Percentiles rank a stretch among this genome's conserved stretches.
These are phyloP conservation scores for Steinernema hermaphroditum DNA, from an alignment of 2,888 invertebrate species.

Conservation along the genomic window DNA sequence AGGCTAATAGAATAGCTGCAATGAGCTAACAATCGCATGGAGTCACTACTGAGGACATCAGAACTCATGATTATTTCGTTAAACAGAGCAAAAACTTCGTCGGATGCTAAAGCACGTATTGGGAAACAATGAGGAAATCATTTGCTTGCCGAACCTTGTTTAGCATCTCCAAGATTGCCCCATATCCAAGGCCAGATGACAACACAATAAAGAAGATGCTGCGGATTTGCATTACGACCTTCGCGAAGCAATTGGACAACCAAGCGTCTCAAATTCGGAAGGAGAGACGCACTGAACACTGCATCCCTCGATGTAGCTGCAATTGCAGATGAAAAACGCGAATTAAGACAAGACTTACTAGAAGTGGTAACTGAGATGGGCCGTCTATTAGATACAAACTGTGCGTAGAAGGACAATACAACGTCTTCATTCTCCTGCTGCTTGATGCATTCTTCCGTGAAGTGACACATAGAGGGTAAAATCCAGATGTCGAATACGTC, in stretches of 20 bases:
- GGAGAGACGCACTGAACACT: background rate
- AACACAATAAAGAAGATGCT: background rate
- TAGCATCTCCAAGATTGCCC: background rate
- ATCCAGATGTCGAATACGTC: slow-evolving; percentile 51
- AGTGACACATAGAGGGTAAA: background rate
- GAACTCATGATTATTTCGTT: too few species aligned
- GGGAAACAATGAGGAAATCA: too few species aligned
- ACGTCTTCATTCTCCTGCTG: background rate
- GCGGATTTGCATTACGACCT: background rate
- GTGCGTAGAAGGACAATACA: slow-evolving; percentile 17
- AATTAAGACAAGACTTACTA: slow-evolving; percentile 5
- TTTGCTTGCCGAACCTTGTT: too few species aligned
- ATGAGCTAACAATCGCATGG: too few species aligned
- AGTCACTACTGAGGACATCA: too few species aligned
- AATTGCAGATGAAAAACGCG: background rate
- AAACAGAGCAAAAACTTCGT: too few species aligned
- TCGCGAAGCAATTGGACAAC: background rate
- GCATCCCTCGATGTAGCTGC: background rate
- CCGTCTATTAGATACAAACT: background rate
- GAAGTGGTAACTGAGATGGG: background rate
- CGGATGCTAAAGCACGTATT: too few species aligned
- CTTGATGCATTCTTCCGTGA: slow-evolving; percentile 32
- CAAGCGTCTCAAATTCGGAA: background rate
- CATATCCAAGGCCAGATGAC: slow-evolving; percentile 35
- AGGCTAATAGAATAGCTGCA: too few species aligned